These are phyloP conservation scores for Ambastaia sidthimunki DNA, from an alignment of 2,797 vertebrate species.

Conservation along the genomic window DNA sequence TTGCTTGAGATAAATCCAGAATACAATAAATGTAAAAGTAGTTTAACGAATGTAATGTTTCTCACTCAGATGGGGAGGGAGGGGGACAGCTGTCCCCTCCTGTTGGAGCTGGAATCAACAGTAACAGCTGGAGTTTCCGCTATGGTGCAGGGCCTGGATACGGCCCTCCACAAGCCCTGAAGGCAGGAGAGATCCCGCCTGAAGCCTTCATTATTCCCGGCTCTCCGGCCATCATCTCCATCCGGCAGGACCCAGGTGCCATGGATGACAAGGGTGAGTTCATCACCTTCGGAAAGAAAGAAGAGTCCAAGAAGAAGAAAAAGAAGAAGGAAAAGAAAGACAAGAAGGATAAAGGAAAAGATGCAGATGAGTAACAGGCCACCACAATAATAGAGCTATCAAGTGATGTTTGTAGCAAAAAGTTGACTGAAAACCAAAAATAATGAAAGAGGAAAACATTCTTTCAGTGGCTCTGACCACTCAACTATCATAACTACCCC, in stretches of 20 bases:
- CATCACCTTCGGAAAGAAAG: slow-evolving; percentile 99
- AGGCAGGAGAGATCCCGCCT: slow-evolving; percentile 93
- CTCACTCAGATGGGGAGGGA: slow-evolving; percentile 88
- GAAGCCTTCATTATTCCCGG: slow-evolving; percentile 99
- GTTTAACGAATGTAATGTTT: slow-evolving; percentile 14
- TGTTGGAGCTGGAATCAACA: slow-evolving; percentile 95
- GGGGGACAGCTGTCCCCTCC: slow-evolving; percentile 95
- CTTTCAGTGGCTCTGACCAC: slow-evolving; percentile 16
- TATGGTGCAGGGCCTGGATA: slow-evolving; percentile 87
- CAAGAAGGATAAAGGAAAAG: slow-evolving; percentile 96
- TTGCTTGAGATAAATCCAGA: no score
- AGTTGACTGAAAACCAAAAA: slow-evolving; percentile 67
- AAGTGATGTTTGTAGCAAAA: slow-evolving; percentile 60
- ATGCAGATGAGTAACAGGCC: slow-evolving; percentile 84
- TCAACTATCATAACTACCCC: neutral
- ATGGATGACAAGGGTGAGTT: slow-evolving; percentile 97
- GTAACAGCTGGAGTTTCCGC: slow-evolving; percentile 99
- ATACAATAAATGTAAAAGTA: neutral
- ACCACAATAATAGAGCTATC: slow-evolving; percentile 59
- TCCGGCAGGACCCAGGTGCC: slow-evolving; percentile 90
- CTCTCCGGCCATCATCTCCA: slow-evolving; percentile 99
- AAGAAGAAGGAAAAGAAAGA: slow-evolving; percentile 99
- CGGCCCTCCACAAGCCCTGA: slow-evolving; percentile 85
- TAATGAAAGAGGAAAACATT: slow-evolving; percentile 60
- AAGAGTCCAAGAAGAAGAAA: slow-evolving; percentile 98